Conservation (phyloP, 2,888 invertebrate species). For the Agrochola litura region DNA sequence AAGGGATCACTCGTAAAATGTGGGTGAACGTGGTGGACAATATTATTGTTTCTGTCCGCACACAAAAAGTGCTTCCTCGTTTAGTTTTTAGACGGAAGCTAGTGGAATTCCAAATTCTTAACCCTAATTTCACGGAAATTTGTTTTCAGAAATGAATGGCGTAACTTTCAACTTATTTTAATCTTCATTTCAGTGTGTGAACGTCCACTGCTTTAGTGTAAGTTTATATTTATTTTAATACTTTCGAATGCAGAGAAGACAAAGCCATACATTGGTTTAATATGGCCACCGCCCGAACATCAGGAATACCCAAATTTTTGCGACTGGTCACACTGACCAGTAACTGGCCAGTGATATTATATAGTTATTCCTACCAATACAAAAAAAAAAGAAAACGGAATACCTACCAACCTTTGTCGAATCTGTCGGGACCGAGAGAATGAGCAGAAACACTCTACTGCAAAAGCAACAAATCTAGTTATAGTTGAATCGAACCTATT, state of each 20-base stretch:
- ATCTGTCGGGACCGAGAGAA: not conserved
- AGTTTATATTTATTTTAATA: slow-evolving; percentile 1
- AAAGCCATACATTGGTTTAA: not conserved
- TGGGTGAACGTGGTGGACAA: slow-evolving; percentile 33
- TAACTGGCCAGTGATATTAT: not conserved
- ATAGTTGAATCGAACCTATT: not conserved
- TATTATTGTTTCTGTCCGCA: slow-evolving; percentile 40
- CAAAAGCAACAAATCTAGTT: not conserved
- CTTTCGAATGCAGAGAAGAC: not conserved
- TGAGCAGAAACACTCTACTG: not conserved
- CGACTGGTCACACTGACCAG: not conserved
- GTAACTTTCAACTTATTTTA: not conserved
- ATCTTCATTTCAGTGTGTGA: not conserved
- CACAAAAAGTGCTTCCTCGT: slow-evolving; percentile 38
- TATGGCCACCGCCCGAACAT: not conserved
- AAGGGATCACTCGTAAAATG: slow-evolving; percentile 45
- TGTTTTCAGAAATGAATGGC: slow-evolving; percentile 8
- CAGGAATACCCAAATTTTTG: not conserved
- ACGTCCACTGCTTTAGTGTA: not conserved
- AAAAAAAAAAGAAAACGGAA: not conserved
- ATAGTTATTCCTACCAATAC: not conserved
- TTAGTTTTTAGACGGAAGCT: slow-evolving; percentile 16
- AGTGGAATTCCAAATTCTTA: slow-evolving; percentile 15
- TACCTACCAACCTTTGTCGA: not conserved
- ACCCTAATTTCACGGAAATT: slow-evolving; percentile 8